A percentile compares a stretch with the other conserved stretches of the same genome.
These are phyloP conservation scores for Perca flavescens DNA, from an alignment of 2,113 vertebrate genomes.

Conservation along the genomic window DNA sequence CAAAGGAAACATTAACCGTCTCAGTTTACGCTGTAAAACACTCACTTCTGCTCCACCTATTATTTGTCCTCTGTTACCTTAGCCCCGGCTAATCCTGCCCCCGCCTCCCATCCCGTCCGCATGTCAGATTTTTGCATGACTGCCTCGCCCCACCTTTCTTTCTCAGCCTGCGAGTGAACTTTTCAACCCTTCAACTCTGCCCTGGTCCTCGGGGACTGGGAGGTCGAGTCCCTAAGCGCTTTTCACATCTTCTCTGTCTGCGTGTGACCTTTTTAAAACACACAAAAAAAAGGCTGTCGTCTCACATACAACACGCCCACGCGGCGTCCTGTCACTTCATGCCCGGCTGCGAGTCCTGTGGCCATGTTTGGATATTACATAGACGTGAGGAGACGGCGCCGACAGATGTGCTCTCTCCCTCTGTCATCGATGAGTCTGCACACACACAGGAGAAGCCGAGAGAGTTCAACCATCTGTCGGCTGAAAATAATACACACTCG, in stretches of 20 bases:
- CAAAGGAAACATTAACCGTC: slow-evolving; percentile 32
- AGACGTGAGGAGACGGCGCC: neutral
- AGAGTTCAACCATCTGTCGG: slow-evolving; percentile 41
- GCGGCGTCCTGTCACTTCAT: slow-evolving; percentile 54
- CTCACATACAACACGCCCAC: slow-evolving; percentile 28
- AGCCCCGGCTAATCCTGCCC: slow-evolving; percentile 53
- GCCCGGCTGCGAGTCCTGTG: slow-evolving; percentile 45
- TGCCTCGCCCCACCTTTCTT: slow-evolving; percentile 60
- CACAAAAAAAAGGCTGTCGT: neutral
- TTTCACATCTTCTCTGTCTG: slow-evolving; percentile 25
- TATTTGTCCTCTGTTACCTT: slow-evolving; percentile 63
- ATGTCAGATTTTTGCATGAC: slow-evolving; percentile 66
- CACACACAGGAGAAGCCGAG: slow-evolving; percentile 1
- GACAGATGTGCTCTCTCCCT: slow-evolving; percentile 28
- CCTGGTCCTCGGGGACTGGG: slow-evolving; percentile 41
- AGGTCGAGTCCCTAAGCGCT: slow-evolving; percentile 27
- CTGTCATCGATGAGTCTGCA: slow-evolving; percentile 9
- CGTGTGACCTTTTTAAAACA: slow-evolving; percentile 26
- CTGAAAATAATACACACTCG: slow-evolving; percentile 10
- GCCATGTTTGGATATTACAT: slow-evolving; percentile 41
- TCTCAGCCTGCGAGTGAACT: slow-evolving; percentile 66
- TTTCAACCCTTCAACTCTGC: slow-evolving; percentile 73
- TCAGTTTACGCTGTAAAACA: slow-evolving; percentile 47
- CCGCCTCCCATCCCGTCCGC: slow-evolving; percentile 40
- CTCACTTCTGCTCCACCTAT: slow-evolving; percentile 42